A percentile compares a stretch with the other conserved stretches of the same genome.
These are phyloP conservation scores for Dynastes maya DNA, from an alignment of 2,888 invertebrate genomes.

Conservation along the genomic window DNA sequence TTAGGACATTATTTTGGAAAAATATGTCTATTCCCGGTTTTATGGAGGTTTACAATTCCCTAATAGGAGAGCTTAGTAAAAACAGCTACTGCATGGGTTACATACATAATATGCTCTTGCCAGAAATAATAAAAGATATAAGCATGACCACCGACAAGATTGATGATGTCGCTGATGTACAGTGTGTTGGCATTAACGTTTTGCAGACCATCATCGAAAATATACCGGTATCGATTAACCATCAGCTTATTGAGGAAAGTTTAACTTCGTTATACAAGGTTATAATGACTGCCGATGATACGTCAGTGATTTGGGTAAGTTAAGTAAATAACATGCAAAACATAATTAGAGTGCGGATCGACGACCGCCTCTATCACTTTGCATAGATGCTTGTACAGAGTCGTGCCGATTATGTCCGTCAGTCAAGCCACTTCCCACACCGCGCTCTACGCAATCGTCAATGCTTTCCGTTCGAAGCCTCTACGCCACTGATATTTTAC, in stretches of 20 bases:
- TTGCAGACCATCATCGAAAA: constrained; percentile 54
- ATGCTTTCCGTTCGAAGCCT: no score
- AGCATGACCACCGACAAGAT: constrained; percentile 42
- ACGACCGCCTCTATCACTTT: no score
- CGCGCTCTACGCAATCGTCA: no score
- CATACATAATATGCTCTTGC: constrained; percentile 53
- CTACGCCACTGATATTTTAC: no score
- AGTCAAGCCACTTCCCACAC: no score
- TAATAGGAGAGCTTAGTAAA: constrained; percentile 52
- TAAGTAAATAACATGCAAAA: not conserved
- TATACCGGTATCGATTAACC: constrained; percentile 52
- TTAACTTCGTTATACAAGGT: constrained; percentile 53
- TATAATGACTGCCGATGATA: constrained; percentile 53
- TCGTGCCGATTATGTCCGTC: no score
- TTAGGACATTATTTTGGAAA: constrained; percentile 49
- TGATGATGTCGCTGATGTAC: constrained; percentile 50
- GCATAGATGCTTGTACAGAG: no score
- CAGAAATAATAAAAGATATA: constrained; percentile 53
- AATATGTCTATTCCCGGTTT: constrained; percentile 47
- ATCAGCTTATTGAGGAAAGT: constrained; percentile 52
- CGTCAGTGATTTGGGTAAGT: constrained; percentile 52
- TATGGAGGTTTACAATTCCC: constrained; percentile 44
- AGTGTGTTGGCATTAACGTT: constrained; percentile 52
- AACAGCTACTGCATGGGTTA: constrained; percentile 50
- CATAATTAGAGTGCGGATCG: no score